Conservation (phyloP, 2,797 vertebrate genomes). For the Leucoraja ocellata region DNA sequence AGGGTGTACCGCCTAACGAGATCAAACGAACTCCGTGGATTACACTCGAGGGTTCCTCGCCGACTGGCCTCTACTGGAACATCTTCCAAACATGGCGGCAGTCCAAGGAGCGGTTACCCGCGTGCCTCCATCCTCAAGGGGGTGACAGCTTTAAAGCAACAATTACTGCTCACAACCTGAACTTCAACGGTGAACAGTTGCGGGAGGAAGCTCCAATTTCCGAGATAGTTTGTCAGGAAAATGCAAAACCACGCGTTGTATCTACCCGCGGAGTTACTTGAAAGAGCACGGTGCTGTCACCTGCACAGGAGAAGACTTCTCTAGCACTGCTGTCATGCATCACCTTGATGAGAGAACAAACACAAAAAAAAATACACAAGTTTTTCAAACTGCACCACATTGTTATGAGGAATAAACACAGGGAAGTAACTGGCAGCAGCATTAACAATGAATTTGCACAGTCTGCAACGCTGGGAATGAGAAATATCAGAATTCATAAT, state of each 20-base stretch:
- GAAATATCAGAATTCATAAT: not conserved
- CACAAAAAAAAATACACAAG: not conserved
- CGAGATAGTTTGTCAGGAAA: not conserved
- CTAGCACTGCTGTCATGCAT: not conserved
- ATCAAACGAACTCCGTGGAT: too few relatives aligned
- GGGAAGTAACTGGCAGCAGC: not conserved
- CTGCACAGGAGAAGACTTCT: not conserved
- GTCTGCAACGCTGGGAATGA: not conserved
- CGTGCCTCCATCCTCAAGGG: too few relatives aligned
- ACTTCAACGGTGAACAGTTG: not conserved
- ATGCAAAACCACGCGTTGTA: not conserved
- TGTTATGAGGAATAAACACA: slow-evolving; percentile 6
- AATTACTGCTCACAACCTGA: too few relatives aligned
- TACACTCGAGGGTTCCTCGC: too few relatives aligned
- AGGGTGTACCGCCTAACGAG: too few relatives aligned
- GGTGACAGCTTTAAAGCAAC: too few relatives aligned
- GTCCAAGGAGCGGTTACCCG: too few relatives aligned
- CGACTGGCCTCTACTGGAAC: too few relatives aligned
- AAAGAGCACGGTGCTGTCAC: not conserved
- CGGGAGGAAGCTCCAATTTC: slow-evolving; percentile 4
- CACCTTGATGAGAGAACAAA: not conserved
- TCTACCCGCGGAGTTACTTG: slow-evolving; percentile 8
- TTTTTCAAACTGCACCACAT: slow-evolving; percentile 8
- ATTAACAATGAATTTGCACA: not conserved
- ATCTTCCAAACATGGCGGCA: too few relatives aligned